These are phyloP conservation scores for Buathra laborator DNA, from an alignment of 2,888 invertebrate species.

Conservation along the genomic window DNA sequence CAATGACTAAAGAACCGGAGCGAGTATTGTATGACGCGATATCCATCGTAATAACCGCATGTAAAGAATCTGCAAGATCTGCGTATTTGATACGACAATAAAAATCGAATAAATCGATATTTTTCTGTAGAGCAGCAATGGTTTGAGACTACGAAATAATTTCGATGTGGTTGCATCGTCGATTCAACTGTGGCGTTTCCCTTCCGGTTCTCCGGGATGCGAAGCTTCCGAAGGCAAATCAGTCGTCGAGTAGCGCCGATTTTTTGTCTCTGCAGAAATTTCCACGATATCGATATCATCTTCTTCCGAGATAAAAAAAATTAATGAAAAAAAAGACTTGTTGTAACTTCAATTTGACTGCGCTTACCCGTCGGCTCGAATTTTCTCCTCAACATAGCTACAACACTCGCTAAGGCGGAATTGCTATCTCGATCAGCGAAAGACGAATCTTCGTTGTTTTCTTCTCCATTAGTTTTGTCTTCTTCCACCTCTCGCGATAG, in stretches of 20 bases:
- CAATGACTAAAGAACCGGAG: too few species aligned
- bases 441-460: neutral
- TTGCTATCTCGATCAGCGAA: neutral
- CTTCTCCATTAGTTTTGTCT: neutral
- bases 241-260: constrained; percentile 25
- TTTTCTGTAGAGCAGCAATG: neutral
- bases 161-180: neutral
- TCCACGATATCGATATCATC: neutral
- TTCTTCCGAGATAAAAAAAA: neutral
- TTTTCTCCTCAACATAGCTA: constrained; percentile 31
- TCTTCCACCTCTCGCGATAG: neutral
- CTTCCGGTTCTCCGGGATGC: neutral
- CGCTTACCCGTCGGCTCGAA: constrained; percentile 6
- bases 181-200: neutral
- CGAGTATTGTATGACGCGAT: too few species aligned
- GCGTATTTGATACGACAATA: neutral
- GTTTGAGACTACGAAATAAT: too few species aligned
- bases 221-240: constrained; percentile 2
- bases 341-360: too few species aligned
- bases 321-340: too few species aligned
- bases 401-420: neutral
- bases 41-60: too few species aligned
- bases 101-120: neutral
- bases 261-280: too few species aligned
- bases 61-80: neutral